Evolutionary conservation across 2,888 invertebrate species (phyloP).

Genomic region (Polyommatus iphigenia): DNA sequence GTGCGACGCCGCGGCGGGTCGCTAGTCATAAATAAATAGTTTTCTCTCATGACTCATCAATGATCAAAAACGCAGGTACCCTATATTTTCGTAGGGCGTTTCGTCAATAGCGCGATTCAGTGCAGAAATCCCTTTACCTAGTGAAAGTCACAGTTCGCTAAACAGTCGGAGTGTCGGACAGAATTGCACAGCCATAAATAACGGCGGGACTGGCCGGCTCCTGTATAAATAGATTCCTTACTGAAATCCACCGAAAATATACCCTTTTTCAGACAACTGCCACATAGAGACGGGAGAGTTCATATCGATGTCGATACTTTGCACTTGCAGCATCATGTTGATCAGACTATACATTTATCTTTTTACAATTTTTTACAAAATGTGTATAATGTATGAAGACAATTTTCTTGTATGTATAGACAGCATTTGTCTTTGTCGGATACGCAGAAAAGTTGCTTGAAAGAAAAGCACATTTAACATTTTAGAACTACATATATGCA

Average conservation of each 20-base stretch:
- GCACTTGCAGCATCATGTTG: neutral
- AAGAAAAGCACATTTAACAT: too few species aligned
- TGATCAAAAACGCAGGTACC: neutral
- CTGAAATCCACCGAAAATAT: slow-evolving; percentile 55
- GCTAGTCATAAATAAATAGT: neutral
- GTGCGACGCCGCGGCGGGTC: too few species aligned
- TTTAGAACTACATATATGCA: too few species aligned
- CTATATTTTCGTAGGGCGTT: neutral
- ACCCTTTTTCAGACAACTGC: slow-evolving; percentile 52
- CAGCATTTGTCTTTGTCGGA: neutral
- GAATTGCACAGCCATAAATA: slow-evolving; percentile 30
- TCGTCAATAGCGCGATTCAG: neutral
- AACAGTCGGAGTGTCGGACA: slow-evolving; percentile 33
- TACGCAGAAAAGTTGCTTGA: neutral
- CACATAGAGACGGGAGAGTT: slow-evolving; percentile 40
- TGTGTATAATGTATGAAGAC: neutral
- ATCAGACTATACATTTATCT: neutral
- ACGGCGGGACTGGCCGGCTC: slow-evolving; percentile 38
- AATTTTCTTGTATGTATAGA: neutral
- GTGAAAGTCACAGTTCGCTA: neutral
- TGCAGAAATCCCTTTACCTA: neutral
- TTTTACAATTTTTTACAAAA: neutral
- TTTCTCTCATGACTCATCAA: too few species aligned
- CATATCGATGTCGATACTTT: slow-evolving; percentile 28
- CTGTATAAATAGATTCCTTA: slow-evolving; percentile 57